Evolutionary conservation across 1,140 invertebrate species (phyloP).

Genomic region (Galendromus occidentalis): DNA sequence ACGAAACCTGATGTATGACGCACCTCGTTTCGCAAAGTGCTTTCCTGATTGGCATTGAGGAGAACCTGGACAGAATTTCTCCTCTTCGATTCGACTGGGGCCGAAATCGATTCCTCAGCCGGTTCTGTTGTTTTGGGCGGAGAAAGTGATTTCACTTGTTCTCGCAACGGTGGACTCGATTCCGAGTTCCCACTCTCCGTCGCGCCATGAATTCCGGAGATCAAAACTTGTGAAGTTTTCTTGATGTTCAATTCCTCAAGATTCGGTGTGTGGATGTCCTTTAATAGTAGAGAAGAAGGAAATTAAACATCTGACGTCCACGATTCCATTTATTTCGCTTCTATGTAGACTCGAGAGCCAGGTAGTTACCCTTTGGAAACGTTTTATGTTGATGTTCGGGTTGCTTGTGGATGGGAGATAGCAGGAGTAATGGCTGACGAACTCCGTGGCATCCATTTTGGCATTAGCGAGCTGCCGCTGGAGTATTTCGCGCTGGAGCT

Average conservation of each 20-base stretch:
- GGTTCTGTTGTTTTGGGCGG: no score
- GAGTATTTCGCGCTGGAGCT: neutral
- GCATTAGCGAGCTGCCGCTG: neutral
- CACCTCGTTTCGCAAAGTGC: no score
- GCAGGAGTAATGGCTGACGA: slow-evolving; percentile 1
- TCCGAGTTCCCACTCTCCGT: neutral
- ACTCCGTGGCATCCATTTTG: neutral
- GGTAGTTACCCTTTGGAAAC: slow-evolving; percentile 3
- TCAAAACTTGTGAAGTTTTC: neutral
- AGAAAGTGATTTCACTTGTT: no score
- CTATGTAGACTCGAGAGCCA: no score
- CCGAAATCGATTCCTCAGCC: no score
- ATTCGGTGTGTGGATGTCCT: slow-evolving; percentile 8
- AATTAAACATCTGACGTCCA: no score
- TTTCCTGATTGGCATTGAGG: no score
- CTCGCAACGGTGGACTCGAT: neutral
- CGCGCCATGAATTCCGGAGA: slow-evolving; percentile 2
- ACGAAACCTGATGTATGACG: no score
- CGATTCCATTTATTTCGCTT: no score
- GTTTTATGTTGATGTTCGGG: neutral
- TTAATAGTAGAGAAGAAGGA: no score
- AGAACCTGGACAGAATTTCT: no score
- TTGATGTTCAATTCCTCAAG: slow-evolving; percentile 7
- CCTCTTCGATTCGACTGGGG: no score
- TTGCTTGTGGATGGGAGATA: slow-evolving; percentile 1